Base-by-base conservation (phyloP, 2,797 vertebrate species). In the Remorina albescens region DNA sequence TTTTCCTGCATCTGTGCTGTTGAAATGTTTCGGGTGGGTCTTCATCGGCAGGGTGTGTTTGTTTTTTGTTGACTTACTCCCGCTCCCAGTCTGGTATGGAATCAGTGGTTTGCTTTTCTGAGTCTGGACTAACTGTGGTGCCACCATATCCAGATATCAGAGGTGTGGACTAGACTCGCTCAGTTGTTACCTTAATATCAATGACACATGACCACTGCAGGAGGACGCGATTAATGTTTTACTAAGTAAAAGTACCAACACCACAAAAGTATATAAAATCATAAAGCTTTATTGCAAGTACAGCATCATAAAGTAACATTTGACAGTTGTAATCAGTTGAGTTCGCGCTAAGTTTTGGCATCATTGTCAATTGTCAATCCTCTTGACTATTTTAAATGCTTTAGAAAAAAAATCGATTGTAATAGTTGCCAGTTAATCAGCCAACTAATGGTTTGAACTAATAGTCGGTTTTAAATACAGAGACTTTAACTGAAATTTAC, bases 1-100 rank as follows among this genome's bases (percentile, higher is more conserved):
- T 87, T 67, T 83, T 64, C 83, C 56, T 89, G 68, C 81, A 76
- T 91, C 64, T 89, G 83, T 89, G 59, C 81, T 82, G 85, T 86
- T 81, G 58, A 84, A 65, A 21, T 80, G 70, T 85, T 79, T 76
- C 28, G 28, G 46, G 21, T 63, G 69, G 76, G 47, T 81, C 70
- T 73, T 46, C 28, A 70, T 87, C 8, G 4, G 25, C 18, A 30
- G 67, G 59, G 23, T 88, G 59, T 86, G 74, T 90, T 47, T 86
- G 53, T 79, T 73, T 71, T 47, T 36, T 76, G 69, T 87, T 21
- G 6, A 74, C 51, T 60, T 70, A 49, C 39, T 64, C 39, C 61
- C 23, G 59, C 62, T 54, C 63, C 54, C 42, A 57, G 82, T 81
- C 67, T 54, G 72, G 63, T 76, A 28, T 66, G 36, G 21, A 82